Evolutionary conservation across 1,140 invertebrate genomes (phyloP).

Genomic region (Brachionus rubens): DNA sequence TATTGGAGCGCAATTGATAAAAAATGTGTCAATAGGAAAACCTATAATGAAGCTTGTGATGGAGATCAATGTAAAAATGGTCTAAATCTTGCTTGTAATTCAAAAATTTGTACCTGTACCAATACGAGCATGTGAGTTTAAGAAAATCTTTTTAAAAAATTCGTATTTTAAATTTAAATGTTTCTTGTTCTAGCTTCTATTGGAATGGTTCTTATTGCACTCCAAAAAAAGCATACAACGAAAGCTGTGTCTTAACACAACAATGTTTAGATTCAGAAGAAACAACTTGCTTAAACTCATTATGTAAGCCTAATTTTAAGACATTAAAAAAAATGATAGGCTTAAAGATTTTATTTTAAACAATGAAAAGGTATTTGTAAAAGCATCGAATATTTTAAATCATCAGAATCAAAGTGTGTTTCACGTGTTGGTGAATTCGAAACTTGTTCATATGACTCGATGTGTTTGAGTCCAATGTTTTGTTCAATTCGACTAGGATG

Average conservation of each 20-base stretch:
- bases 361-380: background rate
- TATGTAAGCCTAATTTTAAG: background rate
- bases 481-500: background rate
- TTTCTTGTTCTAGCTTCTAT: background rate
- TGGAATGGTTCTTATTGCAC: background rate
- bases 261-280: background rate
- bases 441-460: background rate
- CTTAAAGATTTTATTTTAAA: background rate
- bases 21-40: too few species aligned
- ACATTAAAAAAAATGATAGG: background rate
- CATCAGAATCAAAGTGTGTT: too few species aligned
- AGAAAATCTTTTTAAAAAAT: background rate
- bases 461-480: constrained; percentile 3
- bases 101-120: background rate
- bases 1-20: too few species aligned
- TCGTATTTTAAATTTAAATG: background rate
- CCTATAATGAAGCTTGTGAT: too few species aligned
- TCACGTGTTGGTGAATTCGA: background rate
- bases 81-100: background rate
- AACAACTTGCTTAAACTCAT: too few species aligned
- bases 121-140: background rate
- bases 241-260: background rate
- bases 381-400: background rate
- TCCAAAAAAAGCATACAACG: background rate
- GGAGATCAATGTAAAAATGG: too few species aligned